phyloP scores from a whole-genome alignment of 1,140 invertebrate genomes.

The Colletes gigas region DNA sequence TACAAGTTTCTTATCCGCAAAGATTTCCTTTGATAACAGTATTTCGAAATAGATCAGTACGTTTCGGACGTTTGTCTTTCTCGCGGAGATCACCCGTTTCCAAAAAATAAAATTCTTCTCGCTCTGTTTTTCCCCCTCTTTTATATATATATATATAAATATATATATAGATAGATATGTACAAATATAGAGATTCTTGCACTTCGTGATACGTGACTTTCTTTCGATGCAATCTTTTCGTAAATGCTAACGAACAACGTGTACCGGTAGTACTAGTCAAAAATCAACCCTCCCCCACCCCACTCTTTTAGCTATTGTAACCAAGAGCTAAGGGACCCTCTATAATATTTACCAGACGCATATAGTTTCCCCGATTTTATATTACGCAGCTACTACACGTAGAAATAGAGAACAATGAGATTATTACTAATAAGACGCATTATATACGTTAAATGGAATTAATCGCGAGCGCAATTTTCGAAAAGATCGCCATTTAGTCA shows the following conservation, averaged over 20 bases:
- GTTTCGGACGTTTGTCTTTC: neutral
- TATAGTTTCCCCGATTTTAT: slow-evolving; percentile 32
- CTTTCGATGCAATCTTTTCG: slow-evolving; percentile 51
- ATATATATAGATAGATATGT: neutral
- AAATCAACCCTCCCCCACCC: neutral
- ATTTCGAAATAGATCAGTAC: neutral
- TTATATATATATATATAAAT: neutral
- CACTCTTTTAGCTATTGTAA: slow-evolving; percentile 35
- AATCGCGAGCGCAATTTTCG: slow-evolving; percentile 41
- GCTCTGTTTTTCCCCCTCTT: slow-evolving; percentile 1
- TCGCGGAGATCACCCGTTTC: neutral
- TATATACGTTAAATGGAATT: slow-evolving; percentile 30
- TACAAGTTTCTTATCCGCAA: neutral
- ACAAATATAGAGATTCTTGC: neutral
- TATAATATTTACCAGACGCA: slow-evolving; percentile 25
- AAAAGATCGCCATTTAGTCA: slow-evolving; percentile 53
- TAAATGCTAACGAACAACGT: slow-evolving; percentile 35
- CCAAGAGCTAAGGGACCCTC: slow-evolving; percentile 41
- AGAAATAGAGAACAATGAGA: slow-evolving; percentile 44
- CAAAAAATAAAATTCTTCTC: slow-evolving; percentile 32
- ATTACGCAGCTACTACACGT: slow-evolving; percentile 42
- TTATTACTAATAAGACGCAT: slow-evolving; percentile 47
- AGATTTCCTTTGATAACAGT: neutral
- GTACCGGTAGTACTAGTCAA: slow-evolving; percentile 44
- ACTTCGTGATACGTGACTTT: slow-evolving; percentile 18